Conservation (phyloP, 1,140 invertebrate genomes). For the Trichonephila clavata region DNA sequence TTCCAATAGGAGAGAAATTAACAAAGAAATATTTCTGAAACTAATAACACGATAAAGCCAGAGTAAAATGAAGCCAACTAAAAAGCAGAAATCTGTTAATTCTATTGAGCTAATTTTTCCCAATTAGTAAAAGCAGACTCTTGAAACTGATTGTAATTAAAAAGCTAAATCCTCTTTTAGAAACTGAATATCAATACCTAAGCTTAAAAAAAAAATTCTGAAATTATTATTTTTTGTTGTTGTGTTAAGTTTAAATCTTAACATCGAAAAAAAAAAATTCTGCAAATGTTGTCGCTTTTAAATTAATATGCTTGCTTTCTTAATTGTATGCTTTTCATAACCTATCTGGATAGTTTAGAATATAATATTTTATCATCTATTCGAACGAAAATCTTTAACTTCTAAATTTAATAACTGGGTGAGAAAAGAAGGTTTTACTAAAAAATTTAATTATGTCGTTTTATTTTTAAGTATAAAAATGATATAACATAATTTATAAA, state of each 20-base stretch:
- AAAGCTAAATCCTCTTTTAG: constrained; percentile 12
- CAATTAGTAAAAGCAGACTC: neutral
- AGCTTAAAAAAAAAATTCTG: neutral
- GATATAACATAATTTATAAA: neutral
- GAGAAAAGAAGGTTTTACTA: neutral
- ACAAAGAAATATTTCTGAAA: neutral
- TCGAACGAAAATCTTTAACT: neutral
- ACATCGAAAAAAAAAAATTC: neutral
- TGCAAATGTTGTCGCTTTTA: neutral
- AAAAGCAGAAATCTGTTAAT: neutral
- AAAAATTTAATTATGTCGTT: neutral
- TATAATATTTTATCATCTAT: neutral
- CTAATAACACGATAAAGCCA: neutral
- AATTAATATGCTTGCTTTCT: neutral
- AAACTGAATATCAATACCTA: neutral
- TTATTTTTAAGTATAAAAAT: neutral
- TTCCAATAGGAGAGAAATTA: neutral
- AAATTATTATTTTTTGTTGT: neutral
- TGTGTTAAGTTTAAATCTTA: neutral
- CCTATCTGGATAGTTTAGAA: neutral
- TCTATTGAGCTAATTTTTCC: constrained; percentile 24
- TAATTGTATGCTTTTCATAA: neutral
- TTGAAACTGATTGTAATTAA: neutral
- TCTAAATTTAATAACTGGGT: neutral
- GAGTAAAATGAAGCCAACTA: neutral